phyloP scores from a whole-genome alignment of 1,140 invertebrate genomes.

The Bombus pascuorum region DNA sequence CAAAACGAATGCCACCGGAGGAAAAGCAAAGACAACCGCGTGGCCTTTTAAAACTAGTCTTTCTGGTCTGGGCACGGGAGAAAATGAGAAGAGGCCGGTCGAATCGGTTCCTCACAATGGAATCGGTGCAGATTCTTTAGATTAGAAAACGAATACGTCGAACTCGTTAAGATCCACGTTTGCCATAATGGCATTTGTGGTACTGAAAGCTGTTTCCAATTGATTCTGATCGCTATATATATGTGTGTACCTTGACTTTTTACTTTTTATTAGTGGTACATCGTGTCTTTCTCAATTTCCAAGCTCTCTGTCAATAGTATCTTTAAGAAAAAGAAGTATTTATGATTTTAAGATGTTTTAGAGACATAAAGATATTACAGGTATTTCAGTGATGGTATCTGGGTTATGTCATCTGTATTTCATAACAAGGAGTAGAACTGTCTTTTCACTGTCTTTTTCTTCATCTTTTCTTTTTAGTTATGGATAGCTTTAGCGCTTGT shows the following conservation, averaged over 20 bases:
- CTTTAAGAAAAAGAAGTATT: background rate
- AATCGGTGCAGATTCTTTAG: slow-evolving; percentile 14
- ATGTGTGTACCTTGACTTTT: background rate
- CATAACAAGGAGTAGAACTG: too few species aligned
- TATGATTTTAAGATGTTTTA: background rate
- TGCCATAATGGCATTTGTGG: background rate
- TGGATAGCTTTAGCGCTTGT: too few species aligned
- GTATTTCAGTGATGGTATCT: too few species aligned
- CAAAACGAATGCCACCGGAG: slow-evolving; percentile 32
- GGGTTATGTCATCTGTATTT: too few species aligned
- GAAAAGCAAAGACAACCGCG: slow-evolving; percentile 24
- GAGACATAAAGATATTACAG: too few species aligned
- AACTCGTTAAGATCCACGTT: slow-evolving; percentile 15
- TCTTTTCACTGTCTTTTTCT: too few species aligned
- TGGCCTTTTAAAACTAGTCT: slow-evolving; percentile 39
- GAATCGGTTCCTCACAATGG: slow-evolving; percentile 11
- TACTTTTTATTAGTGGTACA: background rate
- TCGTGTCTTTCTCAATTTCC: background rate
- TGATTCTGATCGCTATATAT: background rate
- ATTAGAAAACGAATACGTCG: slow-evolving; percentile 45
- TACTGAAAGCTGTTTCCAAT: background rate
- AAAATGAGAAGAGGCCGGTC: slow-evolving; percentile 26
- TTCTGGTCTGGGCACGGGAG: slow-evolving; percentile 16
- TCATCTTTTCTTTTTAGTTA: too few species aligned
- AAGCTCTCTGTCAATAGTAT: background rate